Conservation (phyloP, 2,113 vertebrate genomes). For the Ptyas mucosa region DNA sequence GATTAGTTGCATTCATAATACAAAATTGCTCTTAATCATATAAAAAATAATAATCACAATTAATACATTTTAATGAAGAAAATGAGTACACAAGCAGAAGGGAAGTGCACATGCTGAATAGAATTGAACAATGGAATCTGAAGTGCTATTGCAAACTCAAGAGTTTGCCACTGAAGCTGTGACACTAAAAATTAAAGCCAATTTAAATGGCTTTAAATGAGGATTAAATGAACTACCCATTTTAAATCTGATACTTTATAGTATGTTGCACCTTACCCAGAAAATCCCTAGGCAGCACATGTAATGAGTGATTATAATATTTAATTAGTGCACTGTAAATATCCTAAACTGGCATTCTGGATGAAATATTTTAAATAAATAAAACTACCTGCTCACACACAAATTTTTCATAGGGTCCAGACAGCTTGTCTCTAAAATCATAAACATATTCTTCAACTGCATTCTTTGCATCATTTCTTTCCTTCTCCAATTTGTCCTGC, state of each 20-base stretch:
- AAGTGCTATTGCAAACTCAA: not conserved
- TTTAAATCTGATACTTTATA: not conserved
- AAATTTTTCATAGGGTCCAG: constrained; percentile 86
- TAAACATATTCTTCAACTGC: constrained; percentile 96
- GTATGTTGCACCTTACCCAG: not conserved
- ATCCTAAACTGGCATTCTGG: constrained; percentile 43
- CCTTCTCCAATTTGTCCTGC: constrained; percentile 98
- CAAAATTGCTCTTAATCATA: not conserved
- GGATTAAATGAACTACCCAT: not conserved
- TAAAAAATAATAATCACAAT: not conserved
- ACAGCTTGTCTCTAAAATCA: constrained; percentile 94
- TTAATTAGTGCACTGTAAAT: not conserved
- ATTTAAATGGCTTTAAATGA: not conserved
- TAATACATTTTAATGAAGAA: not conserved
- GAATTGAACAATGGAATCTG: not conserved
- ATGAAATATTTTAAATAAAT: not conserved
- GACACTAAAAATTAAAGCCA: not conserved
- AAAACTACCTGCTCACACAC: constrained; percentile 80
- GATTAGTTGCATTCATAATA: not conserved
- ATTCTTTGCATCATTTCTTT: constrained; percentile 96
- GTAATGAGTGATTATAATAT: not conserved
- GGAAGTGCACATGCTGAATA: no score
- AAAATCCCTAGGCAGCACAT: not conserved
- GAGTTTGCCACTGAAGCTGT: not conserved
- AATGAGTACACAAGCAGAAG: not conserved